phyloP scores from a whole-genome alignment of 37 sponge, comb jelly and placozoan species.

The Haliclona indistincta region DNA sequence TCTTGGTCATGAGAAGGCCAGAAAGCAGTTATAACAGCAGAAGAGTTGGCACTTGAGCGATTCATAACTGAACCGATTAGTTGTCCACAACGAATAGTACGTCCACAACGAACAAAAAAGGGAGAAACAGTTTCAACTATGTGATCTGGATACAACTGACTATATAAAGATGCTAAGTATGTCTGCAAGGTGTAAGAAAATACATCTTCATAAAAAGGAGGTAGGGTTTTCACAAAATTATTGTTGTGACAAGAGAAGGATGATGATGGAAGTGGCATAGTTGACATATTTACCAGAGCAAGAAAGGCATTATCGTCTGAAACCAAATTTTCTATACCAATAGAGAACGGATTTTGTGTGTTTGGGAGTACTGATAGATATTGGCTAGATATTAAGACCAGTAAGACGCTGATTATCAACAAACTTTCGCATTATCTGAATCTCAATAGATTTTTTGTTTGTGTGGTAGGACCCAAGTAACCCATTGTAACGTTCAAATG shows the following conservation, averaged over 20 bases:
- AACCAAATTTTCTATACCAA: too few relatives aligned
- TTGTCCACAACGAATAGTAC: slow-evolving; percentile 15
- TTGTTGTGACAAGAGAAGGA: background rate
- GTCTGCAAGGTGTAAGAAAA: background rate
- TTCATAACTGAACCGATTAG: slow-evolving; percentile 35
- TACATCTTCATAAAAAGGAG: slow-evolving; percentile 7
- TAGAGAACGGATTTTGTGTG: too few relatives aligned
- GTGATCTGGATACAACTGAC: slow-evolving; percentile 13
- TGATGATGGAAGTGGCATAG: background rate
- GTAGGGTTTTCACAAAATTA: slow-evolving; percentile 17
- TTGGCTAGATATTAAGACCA: too few relatives aligned
- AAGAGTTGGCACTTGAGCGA: slow-evolving; percentile 14
- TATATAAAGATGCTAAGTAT: slow-evolving; percentile 5
- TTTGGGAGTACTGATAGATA: too few relatives aligned
- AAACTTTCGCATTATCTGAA: slow-evolving; percentile 50
- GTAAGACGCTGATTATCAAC: background rate
- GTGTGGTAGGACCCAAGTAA: slow-evolving; percentile 40
- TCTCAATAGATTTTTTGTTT: slow-evolving; percentile 32
- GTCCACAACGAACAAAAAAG: slow-evolving; percentile 23
- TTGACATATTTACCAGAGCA: too few relatives aligned
- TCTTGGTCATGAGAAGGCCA: slow-evolving; percentile 33
- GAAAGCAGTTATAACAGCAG: slow-evolving; percentile 27
- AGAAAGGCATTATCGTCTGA: too few relatives aligned
- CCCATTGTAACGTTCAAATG: slow-evolving; percentile 62
- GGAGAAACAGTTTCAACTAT: background rate